Evolutionary conservation across 2,888 invertebrate genomes (phyloP), one percentile per base, ranked within the genome.

Genomic region (Ramazzottius varieornatus): DNA sequence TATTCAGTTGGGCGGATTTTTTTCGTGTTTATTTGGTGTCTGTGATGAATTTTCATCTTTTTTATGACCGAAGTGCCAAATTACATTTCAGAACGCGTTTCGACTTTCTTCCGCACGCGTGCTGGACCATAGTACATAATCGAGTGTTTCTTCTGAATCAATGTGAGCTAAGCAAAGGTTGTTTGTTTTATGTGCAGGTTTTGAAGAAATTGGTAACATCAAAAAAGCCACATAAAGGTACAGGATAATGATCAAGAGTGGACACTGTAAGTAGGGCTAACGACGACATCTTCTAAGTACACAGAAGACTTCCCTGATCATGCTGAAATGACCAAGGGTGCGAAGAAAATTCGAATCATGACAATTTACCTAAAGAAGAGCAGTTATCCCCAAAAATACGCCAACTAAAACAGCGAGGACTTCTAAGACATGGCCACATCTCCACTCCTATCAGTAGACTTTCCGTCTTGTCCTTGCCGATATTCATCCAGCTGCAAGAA

Each of bases 401-500:
- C n/a, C n/a, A n/a, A n/a, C n/a, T n/a, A n/a, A n/a, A n/a, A n/a
- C n/a, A n/a, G n/a, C n/a, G n/a, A n/a, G n/a, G n/a, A n/a, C n/a
- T n/a, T n/a, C n/a, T n/a, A n/a, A n/a, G n/a, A n/a, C n/a, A n/a
- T n/a, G n/a, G n/a, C n/a, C n/a, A n/a, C n/a, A n/a, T n/a, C n/a
- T n/a, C n/a, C n/a, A n/a, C n/a, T n/a, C n/a, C n/a, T n/a, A n/a
- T n/a, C n/a, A n/a, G n/a, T n/a, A n/a, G n/a, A n/a, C n/a, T n/a
- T n/a, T n/a, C n/a, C n/a, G n/a, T n/a, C n/a, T n/a, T n/a, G n/a
- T n/a, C 54, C 54, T 24, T 16, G 29, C 54, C 54, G 54, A 54
- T 54, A 54, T 54, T 54, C 54, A 29, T 54, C 54, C 54, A 54
- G 29, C 54, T 54, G 29, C 29, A 54, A 54, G 24, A 54, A 54